Evolutionary conservation across 2,888 invertebrate species (phyloP).

Genomic region (Drosophila bunnanda): DNA sequence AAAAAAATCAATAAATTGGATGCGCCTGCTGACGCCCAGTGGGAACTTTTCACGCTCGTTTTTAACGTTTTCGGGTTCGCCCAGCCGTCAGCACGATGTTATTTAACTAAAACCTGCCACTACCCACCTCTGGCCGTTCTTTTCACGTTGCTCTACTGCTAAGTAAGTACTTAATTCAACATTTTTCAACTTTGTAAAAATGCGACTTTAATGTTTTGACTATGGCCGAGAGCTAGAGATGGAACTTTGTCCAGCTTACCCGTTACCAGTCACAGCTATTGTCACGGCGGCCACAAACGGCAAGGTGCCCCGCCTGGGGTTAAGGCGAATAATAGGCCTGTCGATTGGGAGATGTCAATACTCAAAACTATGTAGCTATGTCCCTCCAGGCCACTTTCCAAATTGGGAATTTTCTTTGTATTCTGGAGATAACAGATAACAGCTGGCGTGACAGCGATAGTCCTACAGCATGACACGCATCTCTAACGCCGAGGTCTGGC

Average conservation of each 20-base stretch:
- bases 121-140: conserved; percentile 42
- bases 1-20: conserved; percentile 44
- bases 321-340: no score
- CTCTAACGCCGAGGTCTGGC: neutral
- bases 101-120: neutral
- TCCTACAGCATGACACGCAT: neutral
- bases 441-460: conserved; percentile 25
- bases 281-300: neutral
- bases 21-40: conserved; percentile 19
- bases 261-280: conserved; percentile 3
- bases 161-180: conserved; percentile 50
- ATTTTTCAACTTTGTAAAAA: conserved; percentile 65
- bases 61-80: neutral
- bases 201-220: conserved; percentile 59
- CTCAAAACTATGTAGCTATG: neutral
- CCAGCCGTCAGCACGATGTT: accelerated
- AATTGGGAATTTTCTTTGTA: neutral
- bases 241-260: conserved; percentile 1
- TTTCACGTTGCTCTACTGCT: conserved; percentile 20
- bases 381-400: neutral
- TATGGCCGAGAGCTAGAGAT: conserved; percentile 24
- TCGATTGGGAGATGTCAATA: neutral
- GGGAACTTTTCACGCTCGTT: neutral
- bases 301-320: neutral
- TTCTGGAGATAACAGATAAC: conserved; percentile 10